phyloP scores from a whole-genome alignment of 2,888 invertebrate species.

The Synergus japonicus region DNA sequence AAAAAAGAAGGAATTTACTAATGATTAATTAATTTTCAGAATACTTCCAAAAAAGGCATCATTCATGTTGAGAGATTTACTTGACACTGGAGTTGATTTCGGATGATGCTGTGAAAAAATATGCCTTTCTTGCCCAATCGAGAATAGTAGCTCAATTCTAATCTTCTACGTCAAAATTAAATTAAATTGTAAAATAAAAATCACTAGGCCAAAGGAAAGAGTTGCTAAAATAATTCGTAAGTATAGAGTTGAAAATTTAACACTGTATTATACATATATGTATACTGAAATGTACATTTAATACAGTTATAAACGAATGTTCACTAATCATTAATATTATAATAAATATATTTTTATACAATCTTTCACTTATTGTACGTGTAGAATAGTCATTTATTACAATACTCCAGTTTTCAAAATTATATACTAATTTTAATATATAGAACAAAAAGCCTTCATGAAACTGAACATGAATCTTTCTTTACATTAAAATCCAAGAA shows the following conservation, averaged over 20 bases:
- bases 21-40: constrained; percentile 68
- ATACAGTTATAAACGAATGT: constrained; percentile 16
- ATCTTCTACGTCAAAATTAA: not conserved
- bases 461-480: not conserved
- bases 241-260: constrained; percentile 24
- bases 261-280: constrained; percentile 18
- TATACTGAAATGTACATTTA: not conserved
- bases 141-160: constrained; percentile 20
- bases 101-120: constrained; percentile 71
- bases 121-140: not conserved
- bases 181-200: constrained; percentile 7
- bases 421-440: not conserved
- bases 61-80: constrained; percentile 80
- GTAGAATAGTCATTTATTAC: not conserved
- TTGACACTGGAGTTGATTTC: constrained; percentile 84
- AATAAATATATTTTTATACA: constrained; percentile 41
- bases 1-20: constrained; percentile 5
- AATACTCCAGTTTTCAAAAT: not conserved
- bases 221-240: not conserved
- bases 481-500: not conserved
- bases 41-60: constrained; percentile 82
- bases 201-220: not conserved
- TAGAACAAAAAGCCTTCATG: not conserved
- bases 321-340: constrained; percentile 34
- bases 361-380: constrained; percentile 25